Evolutionary conservation across 2,113 vertebrate species (phyloP).

Genomic region (Trichomycterus rosablanca): DNA sequence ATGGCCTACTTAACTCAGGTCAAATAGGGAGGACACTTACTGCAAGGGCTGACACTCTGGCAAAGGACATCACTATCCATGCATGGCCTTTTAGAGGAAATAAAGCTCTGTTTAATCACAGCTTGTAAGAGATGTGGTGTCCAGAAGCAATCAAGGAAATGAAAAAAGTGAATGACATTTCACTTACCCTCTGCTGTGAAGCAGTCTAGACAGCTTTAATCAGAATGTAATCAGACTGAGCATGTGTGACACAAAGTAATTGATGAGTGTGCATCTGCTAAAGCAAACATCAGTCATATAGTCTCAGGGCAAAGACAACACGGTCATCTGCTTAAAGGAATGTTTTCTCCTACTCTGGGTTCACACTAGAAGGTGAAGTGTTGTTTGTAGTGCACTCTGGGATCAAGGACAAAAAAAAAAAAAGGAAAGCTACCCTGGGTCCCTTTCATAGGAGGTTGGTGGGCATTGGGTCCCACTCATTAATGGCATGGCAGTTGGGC

Average conservation of each 20-base stretch:
- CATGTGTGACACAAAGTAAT: constrained; percentile 10
- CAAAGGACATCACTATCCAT: background rate
- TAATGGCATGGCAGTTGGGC: too few species aligned
- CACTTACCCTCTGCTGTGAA: background rate
- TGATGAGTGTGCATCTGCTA: background rate
- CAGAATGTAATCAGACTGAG: constrained; percentile 17
- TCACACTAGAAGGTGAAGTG: too few species aligned
- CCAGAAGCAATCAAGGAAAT: constrained; percentile 3
- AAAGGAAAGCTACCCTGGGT: too few species aligned
- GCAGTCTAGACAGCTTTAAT: constrained; percentile 32
- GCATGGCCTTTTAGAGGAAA: constrained; percentile 8
- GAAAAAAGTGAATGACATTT: background rate
- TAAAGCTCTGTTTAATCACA: background rate
- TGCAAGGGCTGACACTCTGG: background rate
- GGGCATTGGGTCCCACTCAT: too few species aligned
- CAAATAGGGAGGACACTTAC: constrained; percentile 2
- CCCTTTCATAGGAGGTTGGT: too few species aligned
- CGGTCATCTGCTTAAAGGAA: background rate
- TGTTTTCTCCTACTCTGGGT: too few species aligned
- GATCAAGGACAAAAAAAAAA: too few species aligned
- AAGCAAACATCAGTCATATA: background rate
- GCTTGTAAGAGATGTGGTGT: constrained; percentile 1
- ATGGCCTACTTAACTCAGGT: constrained; percentile 21
- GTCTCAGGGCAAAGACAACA: background rate
- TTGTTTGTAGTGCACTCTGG: too few species aligned